phyloP scores from a whole-genome alignment of 2,113 vertebrate genomes.

The Butastur rufipennis region DNA sequence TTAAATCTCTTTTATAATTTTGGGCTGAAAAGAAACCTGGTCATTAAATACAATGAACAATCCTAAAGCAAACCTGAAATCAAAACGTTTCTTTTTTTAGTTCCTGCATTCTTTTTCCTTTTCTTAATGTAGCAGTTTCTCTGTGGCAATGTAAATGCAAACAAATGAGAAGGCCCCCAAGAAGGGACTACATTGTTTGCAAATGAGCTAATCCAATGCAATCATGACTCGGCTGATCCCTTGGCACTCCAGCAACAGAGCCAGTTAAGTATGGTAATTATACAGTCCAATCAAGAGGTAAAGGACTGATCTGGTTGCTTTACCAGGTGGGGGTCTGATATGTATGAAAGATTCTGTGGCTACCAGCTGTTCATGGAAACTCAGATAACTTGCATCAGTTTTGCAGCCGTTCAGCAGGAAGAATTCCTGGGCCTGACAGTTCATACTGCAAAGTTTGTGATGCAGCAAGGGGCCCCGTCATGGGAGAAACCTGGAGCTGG shows the following conservation, averaged over 20 bases:
- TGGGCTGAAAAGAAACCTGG: neutral
- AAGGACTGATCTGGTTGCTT: neutral
- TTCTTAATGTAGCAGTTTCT: neutral
- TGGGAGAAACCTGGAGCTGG: neutral
- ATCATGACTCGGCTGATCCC: neutral
- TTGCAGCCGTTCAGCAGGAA: neutral
- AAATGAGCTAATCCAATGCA: neutral
- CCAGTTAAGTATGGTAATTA: neutral
- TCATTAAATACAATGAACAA: neutral
- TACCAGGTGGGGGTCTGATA: neutral
- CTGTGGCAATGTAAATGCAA: neutral
- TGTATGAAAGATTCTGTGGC: neutral
- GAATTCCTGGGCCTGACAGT: neutral
- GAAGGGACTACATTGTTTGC: neutral
- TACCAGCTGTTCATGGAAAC: neutral
- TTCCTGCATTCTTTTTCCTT: neutral
- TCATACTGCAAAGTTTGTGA: neutral
- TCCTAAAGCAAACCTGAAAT: neutral
- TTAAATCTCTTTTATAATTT: neutral
- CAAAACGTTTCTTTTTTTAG: neutral
- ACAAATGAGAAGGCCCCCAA: neutral
- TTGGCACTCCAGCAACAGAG: neutral
- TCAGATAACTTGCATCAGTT: accelerated
- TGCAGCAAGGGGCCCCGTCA: accelerated
- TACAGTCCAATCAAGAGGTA: neutral